Base-by-base conservation (phyloP, 1,140 invertebrate species). In the Nasonia longicornis region DNA sequence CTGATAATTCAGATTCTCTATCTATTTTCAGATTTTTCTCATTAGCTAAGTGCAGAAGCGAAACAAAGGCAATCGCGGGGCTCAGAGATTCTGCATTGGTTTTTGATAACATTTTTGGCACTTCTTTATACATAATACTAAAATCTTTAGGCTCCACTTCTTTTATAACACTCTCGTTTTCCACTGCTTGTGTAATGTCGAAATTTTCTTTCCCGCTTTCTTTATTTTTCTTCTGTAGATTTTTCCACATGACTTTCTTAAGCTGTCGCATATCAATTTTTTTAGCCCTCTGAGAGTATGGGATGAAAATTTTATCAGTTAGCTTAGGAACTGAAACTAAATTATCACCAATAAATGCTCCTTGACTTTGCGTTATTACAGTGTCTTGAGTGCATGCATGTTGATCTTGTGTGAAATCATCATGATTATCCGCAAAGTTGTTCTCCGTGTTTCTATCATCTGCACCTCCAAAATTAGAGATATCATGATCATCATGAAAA, bases 191-290 rank as follows among this genome's bases (percentile, higher is more conserved):
- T 20, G 64, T 66, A 52, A 88, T 87, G 11, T 80, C 29, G 52
- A 79, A 79, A 52, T 82, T 82, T 82, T 90, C 90, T 82, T 90
- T 78, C 72, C 79, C 79, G 8, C 76, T 80, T 14, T 83, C 76
- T 31, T 88, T 89, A n/a, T 70, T 74, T 11, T 58, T 52, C 35
- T 66, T 84, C 0, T 90, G 90, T 11, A 93, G 82, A 85, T 90
- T 90, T 82, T 92, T 92, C 95, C 95, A 96, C 77, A 96, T 94
- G 6, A 92, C 91, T 52, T 91, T 88, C 86, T 96, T 96, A 12
- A 97, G 85, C 86, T 94, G 93, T 83, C 94, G 94, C 92, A 97
- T 95, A 86, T 97, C 95, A 11, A 96, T 92, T 85, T 94, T 95
- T 85, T 96, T 96, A 0, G 95, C 95, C 83, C 93, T 92, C 88